Conservation (phyloP, 2,888 invertebrate genomes). For the Sarcophaga carnaria region DNA sequence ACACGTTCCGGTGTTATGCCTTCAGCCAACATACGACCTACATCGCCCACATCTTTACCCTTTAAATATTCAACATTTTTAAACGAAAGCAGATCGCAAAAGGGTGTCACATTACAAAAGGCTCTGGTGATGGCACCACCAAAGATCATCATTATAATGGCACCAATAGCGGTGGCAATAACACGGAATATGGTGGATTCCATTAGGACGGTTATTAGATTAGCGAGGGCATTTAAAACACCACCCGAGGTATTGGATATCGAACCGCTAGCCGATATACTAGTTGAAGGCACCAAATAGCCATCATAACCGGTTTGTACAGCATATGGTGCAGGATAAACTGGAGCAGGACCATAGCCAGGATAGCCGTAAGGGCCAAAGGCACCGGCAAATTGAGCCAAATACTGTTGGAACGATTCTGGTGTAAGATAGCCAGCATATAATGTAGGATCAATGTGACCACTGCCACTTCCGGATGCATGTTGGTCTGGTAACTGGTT, state of each 20-base stretch:
- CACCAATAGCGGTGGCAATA: constrained; percentile 81
- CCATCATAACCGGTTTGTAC: constrained; percentile 82
- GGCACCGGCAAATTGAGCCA: constrained; percentile 78
- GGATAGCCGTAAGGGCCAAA: constrained; percentile 74
- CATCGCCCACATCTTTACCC: constrained; percentile 73
- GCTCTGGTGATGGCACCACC: constrained; percentile 83
- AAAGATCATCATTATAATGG: constrained; percentile 82
- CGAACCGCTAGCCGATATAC: constrained; percentile 67
- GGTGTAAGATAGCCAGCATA: constrained; percentile 78
- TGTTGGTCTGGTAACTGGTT: constrained; percentile 72
- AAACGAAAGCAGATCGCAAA: constrained; percentile 83
- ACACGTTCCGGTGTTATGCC: constrained; percentile 84
- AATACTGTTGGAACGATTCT: constrained; percentile 79
- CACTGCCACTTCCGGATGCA: constrained; percentile 66
- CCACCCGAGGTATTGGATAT: constrained; percentile 68
- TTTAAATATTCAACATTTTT: constrained; percentile 77
- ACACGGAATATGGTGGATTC: constrained; percentile 81
- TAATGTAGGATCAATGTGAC: constrained; percentile 75
- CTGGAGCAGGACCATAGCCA: constrained; percentile 72
- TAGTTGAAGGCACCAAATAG: constrained; percentile 79
- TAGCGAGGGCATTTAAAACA: constrained; percentile 72
- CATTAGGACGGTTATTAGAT: constrained; percentile 76
- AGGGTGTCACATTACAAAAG: constrained; percentile 84
- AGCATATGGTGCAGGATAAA: constrained; percentile 78
- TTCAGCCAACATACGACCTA: constrained; percentile 78